A percentile compares a stretch with the other conserved stretches of the same genome.
Conservation (phyloP, 64 coral and sea anemone species). For the Astreopora myriophthalma region DNA sequence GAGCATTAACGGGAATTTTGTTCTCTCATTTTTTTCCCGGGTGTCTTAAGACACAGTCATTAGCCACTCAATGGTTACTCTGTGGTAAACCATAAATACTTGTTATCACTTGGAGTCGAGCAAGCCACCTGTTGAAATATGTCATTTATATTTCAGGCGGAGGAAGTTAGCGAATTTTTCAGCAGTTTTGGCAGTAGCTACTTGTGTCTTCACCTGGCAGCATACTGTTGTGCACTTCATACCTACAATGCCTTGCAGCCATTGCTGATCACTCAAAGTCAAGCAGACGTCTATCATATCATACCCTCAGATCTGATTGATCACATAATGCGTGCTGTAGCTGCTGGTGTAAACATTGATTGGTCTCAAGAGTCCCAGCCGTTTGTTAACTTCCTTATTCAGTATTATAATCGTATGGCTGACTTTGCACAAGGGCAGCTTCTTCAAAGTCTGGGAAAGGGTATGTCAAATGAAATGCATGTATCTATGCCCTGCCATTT, state of each 20-base stretch:
- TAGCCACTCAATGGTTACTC: no score
- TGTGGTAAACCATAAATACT: no score
- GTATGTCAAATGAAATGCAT: no score
- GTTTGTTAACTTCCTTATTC: constrained; percentile 39
- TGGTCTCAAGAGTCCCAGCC: constrained; percentile 62
- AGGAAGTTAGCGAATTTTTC: constrained; percentile 81
- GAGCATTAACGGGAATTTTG: no score
- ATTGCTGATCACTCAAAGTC: constrained; percentile 12
- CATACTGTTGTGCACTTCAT: constrained; percentile 86
- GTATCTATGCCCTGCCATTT: no score
- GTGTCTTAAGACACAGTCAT: no score
- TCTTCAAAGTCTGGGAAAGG: constrained; percentile 88
- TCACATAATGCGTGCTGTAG: constrained; percentile 62
- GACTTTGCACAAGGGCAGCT: constrained; percentile 93
- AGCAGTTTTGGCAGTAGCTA: constrained; percentile 61
- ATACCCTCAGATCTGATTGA: constrained; percentile 69
- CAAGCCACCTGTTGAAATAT: neutral
- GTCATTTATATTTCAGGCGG: constrained; percentile 52
- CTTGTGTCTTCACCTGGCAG: constrained; percentile 87
- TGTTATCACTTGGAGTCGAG: neutral
- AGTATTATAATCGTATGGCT: constrained; percentile 91
- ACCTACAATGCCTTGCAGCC: constrained; percentile 69
- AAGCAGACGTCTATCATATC: constrained; percentile 64
- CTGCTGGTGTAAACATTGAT: neutral
- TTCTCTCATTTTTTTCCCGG: no score